Evolutionary conservation across 2,797 vertebrate species (phyloP), one percentile per base, ranked within the genome.

Genomic region (Danio albolineatus): DNA sequence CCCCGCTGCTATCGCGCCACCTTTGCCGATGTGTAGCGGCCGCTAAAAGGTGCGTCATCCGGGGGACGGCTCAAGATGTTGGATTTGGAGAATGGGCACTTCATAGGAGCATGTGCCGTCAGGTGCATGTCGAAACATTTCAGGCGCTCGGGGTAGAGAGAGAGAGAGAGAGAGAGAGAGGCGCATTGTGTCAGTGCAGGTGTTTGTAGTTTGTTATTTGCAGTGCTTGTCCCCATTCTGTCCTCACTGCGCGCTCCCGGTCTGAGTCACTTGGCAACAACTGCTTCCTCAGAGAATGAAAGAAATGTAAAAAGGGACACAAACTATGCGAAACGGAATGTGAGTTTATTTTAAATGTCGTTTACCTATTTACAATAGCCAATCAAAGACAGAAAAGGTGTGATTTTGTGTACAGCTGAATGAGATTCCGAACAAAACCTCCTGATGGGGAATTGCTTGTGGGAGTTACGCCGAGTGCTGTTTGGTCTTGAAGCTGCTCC

Each of bases 221-320:
- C 60, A 28, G 48, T 19, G 17, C 59, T 54, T 83, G 84, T 81
- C 78, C 78, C 75, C 81, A 81, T 80, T 83, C 78, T 85, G 81
- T 85, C 78, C 70, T 73, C 60, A 56, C 62, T 28, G 56, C 7
- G 43, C 38, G 4, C 56, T 73, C 71, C 28, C 60, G 46, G 39
- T 71, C 57, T 38, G 57, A 77, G 44, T 64, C 62, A 53, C 76
- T 71, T 74, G 69, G 64, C n/a, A 70, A 21, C 0, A 4, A 59
- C 14, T 71, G 46, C 59, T 62, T 62, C 76, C 57, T 78, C 7
- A 49, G 65, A 77, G 65, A 59, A 41, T 48, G 64, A 57, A 67
- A 57, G 70, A 6, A 44, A 72, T 38, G 43, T 59, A 49, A 16
- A 69, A 78, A 48, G 7, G 28, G n/a, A 13, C 14, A 10, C 57